Base-by-base conservation (phyloP, 2,888 invertebrate genomes). In the Mythimna loreyi region DNA sequence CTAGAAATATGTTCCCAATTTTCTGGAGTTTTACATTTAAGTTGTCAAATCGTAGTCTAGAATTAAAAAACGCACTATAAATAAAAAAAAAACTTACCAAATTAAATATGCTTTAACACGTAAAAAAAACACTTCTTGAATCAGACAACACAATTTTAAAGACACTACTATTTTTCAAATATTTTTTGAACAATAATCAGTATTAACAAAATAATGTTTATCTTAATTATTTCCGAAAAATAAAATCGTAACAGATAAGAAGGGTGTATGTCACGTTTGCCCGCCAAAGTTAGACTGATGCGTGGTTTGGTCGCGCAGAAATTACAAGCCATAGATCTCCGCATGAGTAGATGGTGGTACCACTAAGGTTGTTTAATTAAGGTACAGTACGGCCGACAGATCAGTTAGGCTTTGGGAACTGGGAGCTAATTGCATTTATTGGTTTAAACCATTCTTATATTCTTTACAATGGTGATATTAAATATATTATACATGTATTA, bases 271-370 rank as follows among this genome's bases (percentile, higher is more conserved):
- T 25, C 28, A 16, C 65, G 56, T 30, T 57, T 28, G 71, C 65
- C 65, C 66, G 73, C 56, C 36, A 73, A 73, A 72, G 43, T 36
- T 45, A 6, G 23, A 71, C 71, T 71, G 71, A 2, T 50, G 16
- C 7, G n/a, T 1, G 4, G 19, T 52, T n/a, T 13, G 36, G 19
- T 2, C 28, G 11, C 56, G n/a, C 28, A 56, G 47, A 71, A 21
- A 13, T 40, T 13, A 13, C 5, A 47, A 40, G 47, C 13, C 21
- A 19, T 2, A 33, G 8, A 47, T 72, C 9, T 71, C 56, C 50
- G 56, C 56, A 13, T 2, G 49, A 56, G 45, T 16, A 28, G 49
- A 45, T 36, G 47, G 21, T 49, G 7, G 49, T 25, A 56, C 16
- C 43, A 33, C 30, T n/a, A n/a, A n/a, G n/a, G n/a, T n/a, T n/a